Evolutionary conservation across 2,113 vertebrate species (phyloP).

Genomic region (Pygoscelis adeliae): DNA sequence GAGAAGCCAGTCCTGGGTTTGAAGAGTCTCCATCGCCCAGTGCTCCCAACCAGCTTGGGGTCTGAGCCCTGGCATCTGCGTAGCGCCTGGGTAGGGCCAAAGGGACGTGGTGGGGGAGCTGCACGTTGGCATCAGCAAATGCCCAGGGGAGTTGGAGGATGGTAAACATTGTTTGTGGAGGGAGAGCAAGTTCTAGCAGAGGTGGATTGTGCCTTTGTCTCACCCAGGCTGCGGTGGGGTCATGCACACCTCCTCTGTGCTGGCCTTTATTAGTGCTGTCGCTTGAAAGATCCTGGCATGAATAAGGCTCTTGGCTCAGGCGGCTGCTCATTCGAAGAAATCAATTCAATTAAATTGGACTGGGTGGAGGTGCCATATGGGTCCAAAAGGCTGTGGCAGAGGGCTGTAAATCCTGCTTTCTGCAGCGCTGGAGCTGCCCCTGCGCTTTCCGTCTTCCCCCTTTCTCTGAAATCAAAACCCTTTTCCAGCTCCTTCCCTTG

Average conservation of each 20-base stretch:
- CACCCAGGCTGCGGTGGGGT: fast-evolving
- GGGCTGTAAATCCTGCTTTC: not conserved
- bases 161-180: not conserved
- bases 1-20: not conserved
- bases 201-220: too few species aligned
- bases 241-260: not conserved
- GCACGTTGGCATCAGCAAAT: fast-evolving
- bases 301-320: not conserved
- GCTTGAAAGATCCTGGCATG: not conserved
- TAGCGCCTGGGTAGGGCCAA: not conserved
- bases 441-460: not conserved
- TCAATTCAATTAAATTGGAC: not conserved
- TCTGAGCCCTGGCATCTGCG: not conserved
- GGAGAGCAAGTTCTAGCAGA: not conserved
- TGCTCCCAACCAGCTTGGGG: fast-evolving
- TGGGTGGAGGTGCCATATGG: not conserved
- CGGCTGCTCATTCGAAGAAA: not conserved
- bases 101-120: not conserved
- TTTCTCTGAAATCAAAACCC: not conserved
- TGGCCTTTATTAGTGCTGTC: not conserved
- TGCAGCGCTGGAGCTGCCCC: not conserved
- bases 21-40: not conserved
- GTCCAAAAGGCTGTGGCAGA: not conserved
- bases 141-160: not conserved
- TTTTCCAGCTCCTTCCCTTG: not conserved